Evolutionary conservation across 2,797 vertebrate species (phyloP).

Genomic region (Enteromius paludinosus): DNA sequence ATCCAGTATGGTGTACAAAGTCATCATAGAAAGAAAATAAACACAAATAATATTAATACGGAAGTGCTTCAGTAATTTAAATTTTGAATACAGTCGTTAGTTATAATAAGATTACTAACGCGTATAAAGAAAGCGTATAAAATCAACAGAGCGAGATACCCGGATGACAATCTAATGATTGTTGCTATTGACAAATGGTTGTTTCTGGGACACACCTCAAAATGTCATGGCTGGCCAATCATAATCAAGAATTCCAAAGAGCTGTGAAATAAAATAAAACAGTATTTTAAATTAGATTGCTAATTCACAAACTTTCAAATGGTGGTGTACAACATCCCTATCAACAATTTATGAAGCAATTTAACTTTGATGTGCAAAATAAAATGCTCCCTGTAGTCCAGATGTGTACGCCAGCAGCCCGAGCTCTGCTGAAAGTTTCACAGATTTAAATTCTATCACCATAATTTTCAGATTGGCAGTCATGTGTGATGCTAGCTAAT

Average conservation of each 20-base stretch:
- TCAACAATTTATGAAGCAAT: neutral
- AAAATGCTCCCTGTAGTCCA: neutral
- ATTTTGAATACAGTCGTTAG: neutral
- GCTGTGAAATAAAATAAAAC: neutral
- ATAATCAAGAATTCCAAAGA: neutral
- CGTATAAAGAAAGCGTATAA: neutral
- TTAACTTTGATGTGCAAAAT: neutral
- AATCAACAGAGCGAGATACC: neutral
- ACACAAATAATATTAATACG: neutral
- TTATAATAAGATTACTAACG: no score
- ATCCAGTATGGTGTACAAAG: neutral
- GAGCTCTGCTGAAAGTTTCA: neutral
- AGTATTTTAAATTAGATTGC: neutral
- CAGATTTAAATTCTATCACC: neutral
- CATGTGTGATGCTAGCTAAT: constrained; percentile 38
- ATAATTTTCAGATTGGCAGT: constrained; percentile 26
- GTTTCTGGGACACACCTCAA: neutral
- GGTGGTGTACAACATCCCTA: no score
- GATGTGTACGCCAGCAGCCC: neutral
- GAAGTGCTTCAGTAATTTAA: neutral
- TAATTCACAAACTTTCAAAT: neutral
- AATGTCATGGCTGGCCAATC: neutral
- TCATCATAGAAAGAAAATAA: neutral
- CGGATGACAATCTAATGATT: neutral
- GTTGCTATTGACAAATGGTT: neutral